Conservation (phyloP, 2,113 vertebrate species). For the Macrotis lagotis region DNA sequence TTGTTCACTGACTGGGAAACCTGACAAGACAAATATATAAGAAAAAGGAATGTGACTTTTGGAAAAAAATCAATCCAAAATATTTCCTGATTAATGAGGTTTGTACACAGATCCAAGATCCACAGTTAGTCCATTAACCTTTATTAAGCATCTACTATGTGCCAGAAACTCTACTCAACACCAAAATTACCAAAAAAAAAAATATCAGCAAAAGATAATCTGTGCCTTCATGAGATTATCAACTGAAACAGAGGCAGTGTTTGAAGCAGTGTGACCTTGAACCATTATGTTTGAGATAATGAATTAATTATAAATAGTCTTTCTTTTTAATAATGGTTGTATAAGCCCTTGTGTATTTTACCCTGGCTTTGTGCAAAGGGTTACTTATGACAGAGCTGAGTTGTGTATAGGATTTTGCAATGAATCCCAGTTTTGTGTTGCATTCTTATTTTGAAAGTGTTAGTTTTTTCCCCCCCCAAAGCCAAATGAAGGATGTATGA, state of each 20-base stretch:
- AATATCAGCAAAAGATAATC: not conserved
- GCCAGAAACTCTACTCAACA: not conserved
- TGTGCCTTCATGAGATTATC: not conserved
- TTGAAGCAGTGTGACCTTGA: not conserved
- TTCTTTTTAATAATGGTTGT: not conserved
- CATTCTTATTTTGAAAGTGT: not conserved
- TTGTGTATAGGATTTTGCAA: not conserved
- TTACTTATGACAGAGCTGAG: not conserved
- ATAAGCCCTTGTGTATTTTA: not conserved
- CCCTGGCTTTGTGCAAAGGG: not conserved
- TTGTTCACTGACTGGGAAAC: not conserved
- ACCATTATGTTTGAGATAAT: not conserved
- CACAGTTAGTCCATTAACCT: not conserved
- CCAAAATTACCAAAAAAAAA: not conserved
- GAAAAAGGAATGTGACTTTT: not conserved
- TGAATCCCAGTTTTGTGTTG: not conserved
- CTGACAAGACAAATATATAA: not conserved
- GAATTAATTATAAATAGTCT: not conserved
- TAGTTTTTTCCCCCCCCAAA: not conserved
- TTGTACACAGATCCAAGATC: not conserved
- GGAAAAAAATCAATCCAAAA: not conserved
- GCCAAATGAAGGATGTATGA: not conserved
- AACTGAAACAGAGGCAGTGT: not conserved
- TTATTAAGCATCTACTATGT: not conserved
- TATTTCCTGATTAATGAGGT: conserved; percentile 47